Evolutionary conservation across 1,140 invertebrate species (phyloP).

Genomic region (Leptonema lineaticorne): DNA sequence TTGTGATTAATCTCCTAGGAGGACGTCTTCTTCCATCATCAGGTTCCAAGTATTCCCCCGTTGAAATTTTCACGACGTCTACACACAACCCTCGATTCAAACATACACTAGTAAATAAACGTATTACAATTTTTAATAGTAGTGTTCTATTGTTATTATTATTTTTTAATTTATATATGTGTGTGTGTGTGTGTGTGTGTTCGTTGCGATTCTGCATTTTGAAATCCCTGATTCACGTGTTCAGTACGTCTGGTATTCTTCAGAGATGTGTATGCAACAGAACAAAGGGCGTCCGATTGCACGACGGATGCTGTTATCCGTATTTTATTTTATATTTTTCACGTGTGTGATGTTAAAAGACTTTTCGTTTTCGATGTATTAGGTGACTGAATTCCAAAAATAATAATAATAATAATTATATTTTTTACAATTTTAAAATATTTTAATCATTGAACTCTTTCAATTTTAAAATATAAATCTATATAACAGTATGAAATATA

Average conservation of each 20-base stretch:
- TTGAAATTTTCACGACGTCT: not conserved
- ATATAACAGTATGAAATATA: no score
- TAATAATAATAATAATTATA: no score
- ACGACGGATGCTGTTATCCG: constrained; percentile 35
- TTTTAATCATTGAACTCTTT: no score
- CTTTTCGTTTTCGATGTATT: constrained; percentile 1
- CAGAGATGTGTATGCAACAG: constrained; percentile 7
- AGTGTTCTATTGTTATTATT: no score
- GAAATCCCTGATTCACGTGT: constrained; percentile 8
- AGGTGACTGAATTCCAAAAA: no score
- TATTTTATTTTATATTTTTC: constrained; percentile 38
- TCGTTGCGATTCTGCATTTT: not conserved
- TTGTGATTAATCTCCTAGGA: constrained; percentile 35
- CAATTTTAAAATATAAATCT: no score
- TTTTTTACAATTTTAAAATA: no score
- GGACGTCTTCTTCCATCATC: constrained; percentile 25
- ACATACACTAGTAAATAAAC: not conserved
- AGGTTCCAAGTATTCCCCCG: constrained; percentile 3
- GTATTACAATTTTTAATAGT: not conserved
- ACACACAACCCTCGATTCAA: not conserved
- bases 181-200: no score
- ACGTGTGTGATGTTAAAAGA: constrained; percentile 11
- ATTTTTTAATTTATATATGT: no score
- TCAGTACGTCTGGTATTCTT: constrained; percentile 5
- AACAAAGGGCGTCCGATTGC: constrained; percentile 40